Evolutionary conservation across 2,888 invertebrate species (phyloP).

Genomic region (Folsomia manolachei): DNA sequence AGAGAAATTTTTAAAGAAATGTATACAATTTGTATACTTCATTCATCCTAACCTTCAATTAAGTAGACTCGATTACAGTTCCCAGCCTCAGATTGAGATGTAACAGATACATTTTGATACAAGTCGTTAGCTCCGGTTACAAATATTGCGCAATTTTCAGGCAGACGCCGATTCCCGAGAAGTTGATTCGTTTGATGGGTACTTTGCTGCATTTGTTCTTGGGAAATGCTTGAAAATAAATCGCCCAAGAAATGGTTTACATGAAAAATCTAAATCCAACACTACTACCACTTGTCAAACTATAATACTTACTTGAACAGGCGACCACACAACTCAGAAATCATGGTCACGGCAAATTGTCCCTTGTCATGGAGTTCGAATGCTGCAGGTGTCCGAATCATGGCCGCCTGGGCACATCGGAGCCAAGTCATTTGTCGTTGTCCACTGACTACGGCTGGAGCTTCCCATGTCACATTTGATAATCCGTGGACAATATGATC

Average conservation of each 20-base stretch:
- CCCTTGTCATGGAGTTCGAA: not conserved
- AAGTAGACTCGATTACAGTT: constrained; percentile 27
- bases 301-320: not conserved
- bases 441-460: constrained; percentile 25
- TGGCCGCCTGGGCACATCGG: not conserved
- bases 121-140: constrained; percentile 31
- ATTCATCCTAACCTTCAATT: constrained; percentile 28
- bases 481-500: constrained; percentile 25
- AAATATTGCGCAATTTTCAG: constrained; percentile 28
- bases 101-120: constrained; percentile 25
- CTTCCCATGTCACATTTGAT: constrained; percentile 21
- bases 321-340: not conserved
- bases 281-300: too few species aligned
- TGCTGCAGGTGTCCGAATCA: not conserved
- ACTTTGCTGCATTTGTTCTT: not conserved
- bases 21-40: too few species aligned
- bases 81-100: constrained; percentile 25
- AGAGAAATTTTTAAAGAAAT: too few species aligned
- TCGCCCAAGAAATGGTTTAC: too few species aligned
- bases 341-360: not conserved
- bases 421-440: constrained; percentile 11
- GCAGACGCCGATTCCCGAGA: not conserved
- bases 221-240: not conserved
- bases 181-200: not conserved
- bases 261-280: too few species aligned